Evolutionary conservation across 2,888 invertebrate genomes (phyloP).

Genomic region (Spodoptera exigua): DNA sequence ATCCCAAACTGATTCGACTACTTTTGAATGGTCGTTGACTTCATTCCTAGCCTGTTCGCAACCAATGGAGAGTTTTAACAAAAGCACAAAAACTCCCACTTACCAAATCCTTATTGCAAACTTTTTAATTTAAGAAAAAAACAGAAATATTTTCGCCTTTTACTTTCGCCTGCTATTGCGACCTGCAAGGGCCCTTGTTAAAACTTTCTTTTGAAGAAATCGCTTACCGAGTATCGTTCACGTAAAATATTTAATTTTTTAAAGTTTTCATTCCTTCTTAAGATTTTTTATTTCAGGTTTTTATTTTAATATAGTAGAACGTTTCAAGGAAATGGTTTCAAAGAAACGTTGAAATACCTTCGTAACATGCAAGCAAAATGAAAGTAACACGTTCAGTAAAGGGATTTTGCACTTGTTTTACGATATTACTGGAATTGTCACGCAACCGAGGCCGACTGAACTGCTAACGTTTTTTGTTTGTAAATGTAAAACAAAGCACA

Average conservation of each 20-base stretch:
- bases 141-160: slow-evolving; percentile 54
- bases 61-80: slow-evolving; percentile 24
- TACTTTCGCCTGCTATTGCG: slow-evolving; percentile 50
- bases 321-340: slow-evolving; percentile 17
- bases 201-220: slow-evolving; percentile 57
- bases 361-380: slow-evolving; percentile 52
- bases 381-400: slow-evolving; percentile 46
- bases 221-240: slow-evolving; percentile 34
- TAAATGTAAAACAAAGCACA: slow-evolving; percentile 25
- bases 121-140: slow-evolving; percentile 68
- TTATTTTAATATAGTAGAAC: slow-evolving; percentile 31
- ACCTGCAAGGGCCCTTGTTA: slow-evolving; percentile 61
- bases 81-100: slow-evolving; percentile 35
- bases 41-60: slow-evolving; percentile 33
- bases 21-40: slow-evolving; percentile 46
- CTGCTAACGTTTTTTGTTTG: slow-evolving; percentile 22
- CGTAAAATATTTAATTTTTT: slow-evolving; percentile 41
- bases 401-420: slow-evolving; percentile 43
- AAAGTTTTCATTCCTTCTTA: slow-evolving; percentile 22
- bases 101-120: slow-evolving; percentile 53
- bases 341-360: slow-evolving; percentile 39
- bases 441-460: slow-evolving; percentile 28
- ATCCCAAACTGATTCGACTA: slow-evolving; percentile 46
- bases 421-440: slow-evolving; percentile 41
- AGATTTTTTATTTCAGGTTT: slow-evolving; percentile 14